These are phyloP conservation scores for Caenorhabditis panamensis DNA, from an alignment of 2,888 invertebrate species.

Conservation along the genomic window DNA sequence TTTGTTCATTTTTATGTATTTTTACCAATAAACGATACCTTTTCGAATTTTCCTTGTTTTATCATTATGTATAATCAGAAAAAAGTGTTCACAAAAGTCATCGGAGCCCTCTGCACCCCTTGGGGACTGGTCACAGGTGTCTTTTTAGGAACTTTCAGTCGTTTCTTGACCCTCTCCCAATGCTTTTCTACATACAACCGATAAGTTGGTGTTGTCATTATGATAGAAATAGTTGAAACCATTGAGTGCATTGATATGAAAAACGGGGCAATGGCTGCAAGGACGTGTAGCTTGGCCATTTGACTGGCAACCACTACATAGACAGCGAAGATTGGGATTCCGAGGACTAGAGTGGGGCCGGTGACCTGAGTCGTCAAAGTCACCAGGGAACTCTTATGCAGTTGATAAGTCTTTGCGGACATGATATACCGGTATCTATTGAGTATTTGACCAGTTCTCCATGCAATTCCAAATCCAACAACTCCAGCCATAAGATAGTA, in stretches of 20 bases:
- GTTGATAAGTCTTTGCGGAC: conserved; percentile 39
- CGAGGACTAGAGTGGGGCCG: conserved; percentile 37
- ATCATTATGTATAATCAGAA: conserved; percentile 3
- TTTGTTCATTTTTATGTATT: no score
- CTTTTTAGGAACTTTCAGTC: background rate
- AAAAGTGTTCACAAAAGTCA: conserved; percentile 17
- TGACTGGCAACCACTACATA: conserved; percentile 45
- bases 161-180: background rate
- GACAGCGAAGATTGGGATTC: conserved; percentile 30
- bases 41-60: no score
- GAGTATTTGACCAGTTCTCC: conserved; percentile 42
- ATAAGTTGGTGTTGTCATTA: conserved; percentile 24
- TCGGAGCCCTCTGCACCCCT: background rate
- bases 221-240: conserved; percentile 25
- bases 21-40: no score
- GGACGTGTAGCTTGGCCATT: conserved; percentile 30
- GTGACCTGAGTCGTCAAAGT: conserved; percentile 45
- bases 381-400: conserved; percentile 32
- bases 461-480: conserved; percentile 29
- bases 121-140: background rate
- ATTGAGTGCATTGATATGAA: conserved; percentile 44
- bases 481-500: conserved; percentile 45
- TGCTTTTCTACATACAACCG: background rate
- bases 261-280: conserved; percentile 41
- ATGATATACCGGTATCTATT: conserved; percentile 45